A percentile compares a stretch with the other conserved stretches of the same genome.
Evolutionary conservation across 2,797 vertebrate species (phyloP).

Genomic region (Amphiprion clarkii): DNA sequence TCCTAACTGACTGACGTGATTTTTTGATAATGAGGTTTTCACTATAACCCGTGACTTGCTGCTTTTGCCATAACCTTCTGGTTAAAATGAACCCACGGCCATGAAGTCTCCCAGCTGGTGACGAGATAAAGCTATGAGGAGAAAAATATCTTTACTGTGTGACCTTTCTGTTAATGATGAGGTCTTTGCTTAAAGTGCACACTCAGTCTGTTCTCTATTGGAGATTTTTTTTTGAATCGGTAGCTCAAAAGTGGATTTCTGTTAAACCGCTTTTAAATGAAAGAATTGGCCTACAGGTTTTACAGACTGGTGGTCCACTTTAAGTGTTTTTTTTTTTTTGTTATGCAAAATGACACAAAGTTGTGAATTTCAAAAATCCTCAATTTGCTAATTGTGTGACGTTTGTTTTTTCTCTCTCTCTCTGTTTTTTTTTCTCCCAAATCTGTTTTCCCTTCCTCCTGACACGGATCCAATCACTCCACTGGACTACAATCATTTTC

Average conservation of each 20-base stretch:
- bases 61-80: slow-evolving; percentile 16
- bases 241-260: background rate
- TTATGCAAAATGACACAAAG: slow-evolving; percentile 52
- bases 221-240: slow-evolving; percentile 4
- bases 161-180: slow-evolving; percentile 53
- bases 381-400: slow-evolving; percentile 85
- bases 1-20: slow-evolving; percentile 28
- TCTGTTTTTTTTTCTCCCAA: slow-evolving; percentile 82
- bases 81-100: slow-evolving; percentile 23
- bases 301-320: slow-evolving; percentile 64
- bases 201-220: slow-evolving; percentile 50
- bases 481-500: slow-evolving; percentile 84
- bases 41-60: slow-evolving; percentile 31
- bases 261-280: slow-evolving; percentile 3
- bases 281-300: slow-evolving; percentile 4
- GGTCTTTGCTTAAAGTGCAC: slow-evolving; percentile 62
- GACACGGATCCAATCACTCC: slow-evolving; percentile 91
- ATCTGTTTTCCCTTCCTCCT: slow-evolving; percentile 88
- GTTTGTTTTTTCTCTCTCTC: slow-evolving; percentile 82
- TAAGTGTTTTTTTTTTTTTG: slow-evolving; percentile 6
- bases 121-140: slow-evolving; percentile 42
- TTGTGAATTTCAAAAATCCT: slow-evolving; percentile 57
- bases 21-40: slow-evolving; percentile 20
- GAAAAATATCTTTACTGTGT: slow-evolving; percentile 36
- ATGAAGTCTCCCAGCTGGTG: slow-evolving; percentile 10